Evolutionary conservation across 2,888 invertebrate species (phyloP).

Genomic region (Agrochola lychnidis): DNA sequence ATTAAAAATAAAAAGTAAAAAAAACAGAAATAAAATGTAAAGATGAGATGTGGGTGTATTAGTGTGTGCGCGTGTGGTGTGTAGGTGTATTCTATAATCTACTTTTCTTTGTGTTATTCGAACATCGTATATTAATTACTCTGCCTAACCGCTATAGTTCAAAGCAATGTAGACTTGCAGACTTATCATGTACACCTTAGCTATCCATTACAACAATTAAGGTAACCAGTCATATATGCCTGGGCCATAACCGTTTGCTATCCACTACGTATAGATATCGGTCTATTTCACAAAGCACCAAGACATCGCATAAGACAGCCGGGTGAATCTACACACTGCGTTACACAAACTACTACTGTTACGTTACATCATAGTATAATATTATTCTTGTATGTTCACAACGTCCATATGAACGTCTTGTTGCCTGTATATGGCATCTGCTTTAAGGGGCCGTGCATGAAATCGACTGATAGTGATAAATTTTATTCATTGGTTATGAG

Average conservation of each 20-base stretch:
- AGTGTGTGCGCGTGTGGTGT: too few relatives aligned
- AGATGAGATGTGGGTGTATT: too few relatives aligned
- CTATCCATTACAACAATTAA: constrained; percentile 4
- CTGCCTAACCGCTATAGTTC: neutral
- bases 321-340: neutral
- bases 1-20: too few relatives aligned
- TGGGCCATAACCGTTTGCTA: neutral
- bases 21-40: too few relatives aligned
- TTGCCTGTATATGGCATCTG: neutral
- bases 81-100: too few relatives aligned
- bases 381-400: neutral
- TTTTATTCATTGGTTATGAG: too few relatives aligned
- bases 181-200: neutral
- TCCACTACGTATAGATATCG: neutral
- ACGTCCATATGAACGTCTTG: neutral
- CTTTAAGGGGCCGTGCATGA: neutral
- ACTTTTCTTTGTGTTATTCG: neutral
- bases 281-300: neutral
- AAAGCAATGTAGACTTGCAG: neutral
- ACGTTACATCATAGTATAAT: neutral
- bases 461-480: too few relatives aligned
- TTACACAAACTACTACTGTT: neutral
- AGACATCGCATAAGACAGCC: neutral
- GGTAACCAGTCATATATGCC: neutral
- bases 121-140: neutral